Conservation (phyloP, 2,888 invertebrate species). For the Drosophila siamana region DNA sequence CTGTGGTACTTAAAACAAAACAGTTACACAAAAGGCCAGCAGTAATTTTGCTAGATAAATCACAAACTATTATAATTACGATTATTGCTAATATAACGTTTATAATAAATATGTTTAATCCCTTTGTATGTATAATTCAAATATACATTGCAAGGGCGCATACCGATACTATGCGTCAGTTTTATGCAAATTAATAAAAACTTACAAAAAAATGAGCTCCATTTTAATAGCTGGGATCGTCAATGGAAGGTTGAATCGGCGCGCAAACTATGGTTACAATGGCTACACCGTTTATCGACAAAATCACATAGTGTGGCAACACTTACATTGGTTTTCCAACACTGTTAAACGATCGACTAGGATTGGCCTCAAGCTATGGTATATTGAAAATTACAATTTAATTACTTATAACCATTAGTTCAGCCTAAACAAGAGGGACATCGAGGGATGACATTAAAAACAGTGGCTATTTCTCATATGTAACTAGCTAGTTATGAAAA, state of each 20-base stretch:
- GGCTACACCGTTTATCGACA: background rate
- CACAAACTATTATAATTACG: slow-evolving; percentile 67
- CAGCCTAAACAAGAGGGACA: no score
- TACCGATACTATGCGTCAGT: slow-evolving; percentile 59
- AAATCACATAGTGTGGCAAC: background rate
- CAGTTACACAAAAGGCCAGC: slow-evolving; percentile 56
- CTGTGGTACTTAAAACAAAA: slow-evolving; percentile 70
- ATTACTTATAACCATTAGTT: no score
- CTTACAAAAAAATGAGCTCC: slow-evolving; percentile 13
- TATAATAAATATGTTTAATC: slow-evolving; percentile 71
- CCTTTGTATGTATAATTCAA: slow-evolving; percentile 76
- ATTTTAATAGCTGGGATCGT: background rate
- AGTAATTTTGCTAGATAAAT: slow-evolving; percentile 67
- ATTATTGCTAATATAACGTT: slow-evolving; percentile 71
- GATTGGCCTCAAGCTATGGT: background rate
- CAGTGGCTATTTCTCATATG: no score
- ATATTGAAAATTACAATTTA: background rate
- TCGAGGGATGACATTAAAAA: no score
- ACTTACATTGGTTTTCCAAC: background rate
- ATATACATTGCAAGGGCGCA: slow-evolving; percentile 62
- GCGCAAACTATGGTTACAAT: background rate
- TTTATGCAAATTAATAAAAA: slow-evolving; percentile 73
- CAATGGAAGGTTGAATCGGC: background rate
- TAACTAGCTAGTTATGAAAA: background rate
- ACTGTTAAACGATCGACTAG: background rate